A percentile compares a stretch with the other conserved stretches of the same genome.
Evolutionary conservation across 2,888 invertebrate species (phyloP).

Genomic region (Ochropleura leucogaster): DNA sequence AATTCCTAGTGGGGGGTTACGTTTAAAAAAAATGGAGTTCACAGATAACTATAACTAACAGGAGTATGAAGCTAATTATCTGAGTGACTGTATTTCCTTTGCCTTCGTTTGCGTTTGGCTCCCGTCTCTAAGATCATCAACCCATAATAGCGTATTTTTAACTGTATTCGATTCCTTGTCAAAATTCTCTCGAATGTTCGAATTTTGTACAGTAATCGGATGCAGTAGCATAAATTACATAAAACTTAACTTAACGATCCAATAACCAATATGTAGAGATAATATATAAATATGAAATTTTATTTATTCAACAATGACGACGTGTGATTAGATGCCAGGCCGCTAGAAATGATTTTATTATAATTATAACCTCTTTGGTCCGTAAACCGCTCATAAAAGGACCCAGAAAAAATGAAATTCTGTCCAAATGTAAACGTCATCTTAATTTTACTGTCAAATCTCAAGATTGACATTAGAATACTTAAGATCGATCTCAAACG

Average conservation of each 20-base stretch:
- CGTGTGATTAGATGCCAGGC: conserved; percentile 40
- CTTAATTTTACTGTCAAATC: conserved; percentile 12
- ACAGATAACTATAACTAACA: too few species aligned
- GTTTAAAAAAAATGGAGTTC: too few species aligned
- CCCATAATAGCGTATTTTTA: not conserved
- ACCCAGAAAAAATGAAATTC: not conserved
- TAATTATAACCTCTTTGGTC: conserved; percentile 17
- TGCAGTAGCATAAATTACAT: conserved; percentile 9
- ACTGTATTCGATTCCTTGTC: conserved; percentile 10
- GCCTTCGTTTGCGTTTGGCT: conserved; percentile 27
- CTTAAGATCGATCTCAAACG: conserved; percentile 30
- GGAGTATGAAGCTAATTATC: not conserved
- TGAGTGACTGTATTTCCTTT: not conserved
- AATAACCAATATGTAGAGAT: conserved; percentile 47
- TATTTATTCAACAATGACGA: conserved; percentile 57
- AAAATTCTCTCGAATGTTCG: not conserved
- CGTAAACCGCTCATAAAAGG: conserved; percentile 27
- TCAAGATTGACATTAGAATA: conserved; percentile 9
- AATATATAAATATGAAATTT: conserved; percentile 52
- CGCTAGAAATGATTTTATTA: conserved; percentile 44
- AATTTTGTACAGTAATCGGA: conserved; percentile 8
- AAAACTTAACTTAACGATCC: conserved; percentile 25
- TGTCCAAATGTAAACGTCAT: conserved; percentile 30
- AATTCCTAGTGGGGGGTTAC: too few species aligned
- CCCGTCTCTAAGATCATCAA: conserved; percentile 16